Conservation (phyloP, 1,140 invertebrate species). For the Forficula auricularia region DNA sequence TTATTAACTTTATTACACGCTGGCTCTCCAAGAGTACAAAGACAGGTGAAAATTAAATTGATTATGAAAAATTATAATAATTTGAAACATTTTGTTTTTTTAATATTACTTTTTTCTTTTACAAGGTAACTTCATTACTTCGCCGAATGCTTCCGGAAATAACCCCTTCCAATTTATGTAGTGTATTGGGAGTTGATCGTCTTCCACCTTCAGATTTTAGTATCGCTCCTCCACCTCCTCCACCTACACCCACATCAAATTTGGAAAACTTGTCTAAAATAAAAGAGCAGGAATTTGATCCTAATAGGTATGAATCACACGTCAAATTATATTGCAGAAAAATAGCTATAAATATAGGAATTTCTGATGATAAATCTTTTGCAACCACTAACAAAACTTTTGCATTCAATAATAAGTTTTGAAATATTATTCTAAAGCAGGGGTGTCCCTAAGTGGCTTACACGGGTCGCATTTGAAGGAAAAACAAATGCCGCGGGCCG, state of each 20-base stretch:
- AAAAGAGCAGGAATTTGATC: conserved; percentile 35
- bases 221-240: conserved; percentile 27
- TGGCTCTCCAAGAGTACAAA: conserved; percentile 80
- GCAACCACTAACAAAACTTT: too few species aligned
- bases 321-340: too few species aligned
- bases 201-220: conserved; percentile 64
- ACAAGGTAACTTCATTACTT: conserved; percentile 59
- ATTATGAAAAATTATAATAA: too few species aligned
- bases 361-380: too few species aligned
- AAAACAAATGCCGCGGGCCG: too few species aligned
- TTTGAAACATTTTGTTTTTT: not conserved
- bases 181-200: conserved; percentile 43
- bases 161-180: conserved; percentile 42
- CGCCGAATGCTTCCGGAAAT: conserved; percentile 72
- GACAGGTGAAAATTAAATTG: conserved; percentile 43
- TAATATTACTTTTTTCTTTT: conserved; percentile 2
- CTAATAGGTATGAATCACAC: conserved; percentile 28
- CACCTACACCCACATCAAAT: conserved; percentile 4
- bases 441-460: too few species aligned
- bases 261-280: not conserved
- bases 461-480: too few species aligned
- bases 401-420: too few species aligned
- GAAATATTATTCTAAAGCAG: too few species aligned
- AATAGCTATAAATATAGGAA: not conserved
- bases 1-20: conserved; percentile 78